Evolutionary conservation across 2,888 invertebrate species (phyloP).

Genomic region (Pseudococcus jackbeardsleyi): DNA sequence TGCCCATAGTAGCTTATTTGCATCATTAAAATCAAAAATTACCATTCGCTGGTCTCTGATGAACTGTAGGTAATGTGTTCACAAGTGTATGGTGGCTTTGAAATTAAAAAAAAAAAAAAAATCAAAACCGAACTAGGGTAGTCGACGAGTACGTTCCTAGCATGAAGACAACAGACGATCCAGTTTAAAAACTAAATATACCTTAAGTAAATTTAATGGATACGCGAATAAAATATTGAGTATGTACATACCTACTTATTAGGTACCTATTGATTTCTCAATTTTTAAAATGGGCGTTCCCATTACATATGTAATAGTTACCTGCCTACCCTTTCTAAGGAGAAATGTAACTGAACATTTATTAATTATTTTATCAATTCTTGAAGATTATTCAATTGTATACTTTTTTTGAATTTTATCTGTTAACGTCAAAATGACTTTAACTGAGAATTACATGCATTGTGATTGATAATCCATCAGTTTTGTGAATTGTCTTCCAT

Average conservation of each 20-base stretch:
- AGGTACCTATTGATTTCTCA: neutral
- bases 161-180: neutral
- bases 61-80: slow-evolving; percentile 31
- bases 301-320: neutral
- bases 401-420: too few species aligned
- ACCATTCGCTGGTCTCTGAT: neutral
- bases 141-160: slow-evolving; percentile 11
- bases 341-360: too few species aligned
- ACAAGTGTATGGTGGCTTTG: slow-evolving; percentile 52
- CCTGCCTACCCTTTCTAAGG: too few species aligned
- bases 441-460: neutral
- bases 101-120: neutral
- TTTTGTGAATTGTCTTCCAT: neutral
- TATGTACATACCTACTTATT: neutral
- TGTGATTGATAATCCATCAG: neutral
- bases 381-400: too few species aligned
- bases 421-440: too few species aligned
- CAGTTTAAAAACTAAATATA: neutral
- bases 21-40: slow-evolving; percentile 18
- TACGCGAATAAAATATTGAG: neutral
- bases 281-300: neutral
- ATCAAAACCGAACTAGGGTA: slow-evolving; percentile 13
- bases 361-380: too few species aligned
- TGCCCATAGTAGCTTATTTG: neutral
- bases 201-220: too few species aligned